phyloP scores from a whole-genome alignment of 2,797 vertebrate species.

The Leontocebus nigricollis region DNA sequence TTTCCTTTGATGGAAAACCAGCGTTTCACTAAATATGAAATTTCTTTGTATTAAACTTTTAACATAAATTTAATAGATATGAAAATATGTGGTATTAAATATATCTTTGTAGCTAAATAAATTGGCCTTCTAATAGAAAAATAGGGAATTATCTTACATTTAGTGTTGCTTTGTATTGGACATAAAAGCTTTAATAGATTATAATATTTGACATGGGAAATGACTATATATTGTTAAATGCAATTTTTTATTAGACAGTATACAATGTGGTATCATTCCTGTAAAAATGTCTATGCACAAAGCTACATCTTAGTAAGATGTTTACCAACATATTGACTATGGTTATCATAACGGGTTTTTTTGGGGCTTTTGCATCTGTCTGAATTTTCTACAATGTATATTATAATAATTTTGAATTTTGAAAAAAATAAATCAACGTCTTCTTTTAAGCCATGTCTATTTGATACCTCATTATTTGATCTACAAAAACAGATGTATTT shows the following conservation, averaged over 20 bases:
- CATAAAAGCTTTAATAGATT: neutral
- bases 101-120: neutral
- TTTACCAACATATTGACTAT: neutral
- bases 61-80: neutral
- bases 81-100: neutral
- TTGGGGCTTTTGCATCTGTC: neutral
- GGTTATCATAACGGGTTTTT: neutral
- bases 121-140: neutral
- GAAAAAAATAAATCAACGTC: neutral
- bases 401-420: neutral
- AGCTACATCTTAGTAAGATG: neutral
- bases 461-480: neutral
- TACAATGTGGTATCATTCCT: neutral
- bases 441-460: neutral
- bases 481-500: neutral
- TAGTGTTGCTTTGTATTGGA: neutral
- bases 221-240: neutral
- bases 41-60: neutral
- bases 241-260: neutral
- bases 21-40: neutral
- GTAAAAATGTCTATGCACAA: neutral
- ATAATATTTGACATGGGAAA: neutral
- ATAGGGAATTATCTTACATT: neutral
- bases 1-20: conserved; percentile 30
- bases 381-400: neutral